Conservation (phyloP, 64 coral and sea anemone genomes). For the Pachyseris speciosa region DNA sequence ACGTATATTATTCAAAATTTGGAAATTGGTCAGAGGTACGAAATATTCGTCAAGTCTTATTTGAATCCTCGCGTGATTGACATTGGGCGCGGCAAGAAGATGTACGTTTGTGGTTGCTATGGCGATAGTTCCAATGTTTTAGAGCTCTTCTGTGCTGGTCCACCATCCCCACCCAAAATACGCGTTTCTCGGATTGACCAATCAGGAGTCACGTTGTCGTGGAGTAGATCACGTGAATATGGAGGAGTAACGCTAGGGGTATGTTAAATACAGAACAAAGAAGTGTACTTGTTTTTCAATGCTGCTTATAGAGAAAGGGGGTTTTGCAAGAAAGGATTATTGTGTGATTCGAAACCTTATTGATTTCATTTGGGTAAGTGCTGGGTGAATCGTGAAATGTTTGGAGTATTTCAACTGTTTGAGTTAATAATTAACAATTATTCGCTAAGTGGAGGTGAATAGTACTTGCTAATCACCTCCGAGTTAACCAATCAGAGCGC, state of each 20-base stretch:
- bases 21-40: slow-evolving; percentile 58
- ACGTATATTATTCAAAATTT: slow-evolving; percentile 65
- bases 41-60: slow-evolving; percentile 58
- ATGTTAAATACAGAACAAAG: no score
- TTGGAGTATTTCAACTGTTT: no score
- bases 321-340: no score
- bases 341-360: no score
- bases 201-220: slow-evolving; percentile 62
- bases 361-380: no score
- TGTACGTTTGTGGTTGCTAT: slow-evolving; percentile 89
- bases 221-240: slow-evolving; percentile 66
- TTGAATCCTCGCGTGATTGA: slow-evolving; percentile 61
- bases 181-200: slow-evolving; percentile 56
- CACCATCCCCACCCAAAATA: slow-evolving; percentile 48
- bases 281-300: no score
- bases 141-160: slow-evolving; percentile 42
- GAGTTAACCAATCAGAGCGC: no score
- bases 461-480: no score
- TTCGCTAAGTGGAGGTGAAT: no score
- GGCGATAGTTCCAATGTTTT: slow-evolving; percentile 74
- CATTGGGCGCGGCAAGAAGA: not conserved
- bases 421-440: no score
- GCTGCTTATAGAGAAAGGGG: no score
- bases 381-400: no score
- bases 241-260: slow-evolving; percentile 62